phyloP scores from a whole-genome alignment of 2,113 vertebrate genomes.

The Mohoua ochrocephala region DNA sequence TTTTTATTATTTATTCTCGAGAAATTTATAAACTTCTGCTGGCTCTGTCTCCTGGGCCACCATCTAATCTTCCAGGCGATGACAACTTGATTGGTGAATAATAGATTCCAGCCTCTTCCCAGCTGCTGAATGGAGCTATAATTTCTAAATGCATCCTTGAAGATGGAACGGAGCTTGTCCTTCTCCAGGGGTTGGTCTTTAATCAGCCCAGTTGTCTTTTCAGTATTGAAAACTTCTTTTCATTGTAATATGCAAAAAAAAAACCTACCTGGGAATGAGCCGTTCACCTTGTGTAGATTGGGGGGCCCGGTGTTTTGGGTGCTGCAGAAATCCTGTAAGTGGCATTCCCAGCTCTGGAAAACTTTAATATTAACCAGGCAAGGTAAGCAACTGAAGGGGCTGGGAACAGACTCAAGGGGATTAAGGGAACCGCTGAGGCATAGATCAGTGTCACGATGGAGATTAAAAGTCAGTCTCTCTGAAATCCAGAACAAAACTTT shows the following conservation, averaged over 20 bases:
- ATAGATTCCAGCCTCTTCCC: not conserved
- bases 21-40: not conserved
- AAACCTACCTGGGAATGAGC: not conserved
- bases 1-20: not conserved
- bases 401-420: not conserved
- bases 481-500: not conserved
- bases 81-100: constrained; percentile 38
- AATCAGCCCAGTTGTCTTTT: not conserved
- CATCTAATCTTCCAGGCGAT: not conserved
- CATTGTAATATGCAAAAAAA: not conserved
- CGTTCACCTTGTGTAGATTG: not conserved
- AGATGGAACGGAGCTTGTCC: not conserved
- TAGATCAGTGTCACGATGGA: not conserved
- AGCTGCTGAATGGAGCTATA: not conserved
- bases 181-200: not conserved
- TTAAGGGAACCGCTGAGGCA: not conserved
- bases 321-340: not conserved
- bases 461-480: not conserved
- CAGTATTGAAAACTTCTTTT: not conserved
- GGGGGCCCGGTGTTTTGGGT: not conserved
- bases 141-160: not conserved
- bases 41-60: not conserved
- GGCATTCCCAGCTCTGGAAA: not conserved
- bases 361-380: not conserved
- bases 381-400: not conserved